These are phyloP conservation scores for Heliconius aoede DNA, from an alignment of 2,888 invertebrate genomes.

Conservation along the genomic window DNA sequence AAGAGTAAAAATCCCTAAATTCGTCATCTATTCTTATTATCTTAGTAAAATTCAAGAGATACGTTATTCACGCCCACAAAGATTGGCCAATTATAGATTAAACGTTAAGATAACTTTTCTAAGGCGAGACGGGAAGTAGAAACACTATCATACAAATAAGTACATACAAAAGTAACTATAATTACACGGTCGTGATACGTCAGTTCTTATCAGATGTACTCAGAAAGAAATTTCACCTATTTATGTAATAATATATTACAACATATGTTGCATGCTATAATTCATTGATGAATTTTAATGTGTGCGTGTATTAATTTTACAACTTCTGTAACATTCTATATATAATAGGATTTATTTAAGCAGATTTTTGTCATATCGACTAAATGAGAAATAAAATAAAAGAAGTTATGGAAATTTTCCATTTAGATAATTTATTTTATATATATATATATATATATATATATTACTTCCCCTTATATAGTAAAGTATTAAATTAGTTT, in stretches of 20 bases:
- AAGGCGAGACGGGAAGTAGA: constrained; percentile 16
- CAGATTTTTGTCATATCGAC: too few species aligned
- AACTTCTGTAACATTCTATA: neutral
- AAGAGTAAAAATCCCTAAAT: neutral
- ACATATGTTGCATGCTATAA: constrained; percentile 12
- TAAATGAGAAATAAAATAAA: too few species aligned
- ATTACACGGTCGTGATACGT: constrained; percentile 28
- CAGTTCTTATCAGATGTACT: constrained; percentile 19
- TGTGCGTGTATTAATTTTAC: neutral
- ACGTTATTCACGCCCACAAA: constrained; percentile 9
- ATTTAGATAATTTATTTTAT: too few species aligned
- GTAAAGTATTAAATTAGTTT: too few species aligned
- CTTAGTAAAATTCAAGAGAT: neutral
- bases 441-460: too few species aligned
- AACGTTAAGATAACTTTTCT: constrained; percentile 19
- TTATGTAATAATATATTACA: constrained; percentile 16
- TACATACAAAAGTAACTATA: constrained; percentile 11
- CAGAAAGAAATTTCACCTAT: constrained; percentile 14
- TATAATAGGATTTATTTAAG: neutral
- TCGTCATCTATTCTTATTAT: neutral
- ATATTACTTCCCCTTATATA: too few species aligned
- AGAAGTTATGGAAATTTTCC: too few species aligned
- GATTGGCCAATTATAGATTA: constrained; percentile 19
- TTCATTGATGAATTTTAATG: constrained; percentile 27
- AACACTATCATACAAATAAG: neutral